Conservation (phyloP, 2,113 vertebrate genomes). For the Pomatorhinus ruficollis region DNA sequence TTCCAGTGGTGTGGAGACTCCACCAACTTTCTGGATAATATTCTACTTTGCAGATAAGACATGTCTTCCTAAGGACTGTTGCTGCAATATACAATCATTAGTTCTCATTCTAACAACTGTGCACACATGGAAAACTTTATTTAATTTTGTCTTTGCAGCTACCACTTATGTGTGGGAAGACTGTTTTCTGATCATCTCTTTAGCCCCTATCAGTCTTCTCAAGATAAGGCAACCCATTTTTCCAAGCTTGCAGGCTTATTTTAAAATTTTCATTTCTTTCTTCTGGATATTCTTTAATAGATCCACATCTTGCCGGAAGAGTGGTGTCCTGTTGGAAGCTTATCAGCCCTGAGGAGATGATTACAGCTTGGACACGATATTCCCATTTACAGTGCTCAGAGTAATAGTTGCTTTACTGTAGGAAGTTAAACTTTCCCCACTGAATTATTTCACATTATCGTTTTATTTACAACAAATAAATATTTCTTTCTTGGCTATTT, state of each 20-base stretch:
- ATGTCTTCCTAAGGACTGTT: neutral
- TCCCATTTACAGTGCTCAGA: constrained; percentile 24
- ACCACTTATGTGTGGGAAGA: neutral
- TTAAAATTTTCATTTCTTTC: constrained; percentile 42
- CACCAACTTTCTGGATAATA: neutral
- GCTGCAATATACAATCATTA: neutral
- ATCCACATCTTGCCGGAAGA: constrained; percentile 47
- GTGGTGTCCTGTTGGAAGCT: constrained; percentile 3
- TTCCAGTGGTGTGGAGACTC: neutral
- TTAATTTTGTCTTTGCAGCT: neutral
- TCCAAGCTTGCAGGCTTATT: constrained; percentile 32
- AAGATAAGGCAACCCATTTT: constrained; percentile 45
- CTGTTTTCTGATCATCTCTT: constrained; percentile 42
- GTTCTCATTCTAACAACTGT: neutral
- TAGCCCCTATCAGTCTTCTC: constrained; percentile 10
- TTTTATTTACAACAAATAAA: neutral
- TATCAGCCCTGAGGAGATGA: constrained; percentile 30
- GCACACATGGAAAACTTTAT: neutral
- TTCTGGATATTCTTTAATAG: constrained; percentile 36
- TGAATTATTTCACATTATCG: constrained; percentile 1
- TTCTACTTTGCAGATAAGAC: neutral
- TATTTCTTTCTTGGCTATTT: neutral
- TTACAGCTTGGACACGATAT: constrained; percentile 41
- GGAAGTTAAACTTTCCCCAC: neutral
- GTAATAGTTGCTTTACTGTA: neutral